These are phyloP conservation scores for Torymus auratus DNA, from an alignment of 2,888 invertebrate species.

Conservation along the genomic window DNA sequence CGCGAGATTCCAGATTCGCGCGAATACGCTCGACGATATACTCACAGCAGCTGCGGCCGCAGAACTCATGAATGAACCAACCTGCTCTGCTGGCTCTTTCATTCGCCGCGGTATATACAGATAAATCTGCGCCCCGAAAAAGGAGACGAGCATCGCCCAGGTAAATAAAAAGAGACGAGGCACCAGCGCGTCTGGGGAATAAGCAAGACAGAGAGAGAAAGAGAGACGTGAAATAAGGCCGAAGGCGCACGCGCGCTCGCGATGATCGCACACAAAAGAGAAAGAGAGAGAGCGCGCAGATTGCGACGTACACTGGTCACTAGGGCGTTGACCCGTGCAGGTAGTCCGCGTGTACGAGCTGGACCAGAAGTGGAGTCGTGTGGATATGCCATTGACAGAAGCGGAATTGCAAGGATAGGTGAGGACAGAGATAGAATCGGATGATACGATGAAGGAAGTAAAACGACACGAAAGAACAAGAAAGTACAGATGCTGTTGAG, in stretches of 20 bases:
- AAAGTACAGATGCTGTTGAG: too few species aligned
- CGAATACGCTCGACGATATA: not conserved
- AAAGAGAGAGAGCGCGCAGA: too few species aligned
- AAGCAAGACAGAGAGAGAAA: conserved; percentile 1
- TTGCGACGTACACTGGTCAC: conserved; percentile 69
- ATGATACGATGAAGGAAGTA: not conserved
- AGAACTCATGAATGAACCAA: conserved; percentile 32
- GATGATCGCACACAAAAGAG: too few species aligned
- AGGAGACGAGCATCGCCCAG: not conserved
- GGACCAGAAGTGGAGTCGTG: not conserved
- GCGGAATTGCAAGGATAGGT: too few species aligned
- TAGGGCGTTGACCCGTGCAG: conserved; percentile 75
- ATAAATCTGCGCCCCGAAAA: conserved; percentile 40
- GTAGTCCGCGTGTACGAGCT: conserved; percentile 65
- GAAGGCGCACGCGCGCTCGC: not conserved
- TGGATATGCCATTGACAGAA: too few species aligned
- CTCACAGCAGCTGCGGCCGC: not conserved
- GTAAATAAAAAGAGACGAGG: conserved; percentile 44
- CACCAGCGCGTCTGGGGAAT: not conserved
- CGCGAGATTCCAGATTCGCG: too few species aligned
- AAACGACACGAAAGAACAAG: not conserved
- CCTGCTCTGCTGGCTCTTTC: not conserved
- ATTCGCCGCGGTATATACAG: not conserved
- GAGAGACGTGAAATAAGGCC: too few species aligned
- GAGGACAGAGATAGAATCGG: not conserved